phyloP scores from a whole-genome alignment of 1,140 invertebrate genomes.

The Macrocentrus cingulum region DNA sequence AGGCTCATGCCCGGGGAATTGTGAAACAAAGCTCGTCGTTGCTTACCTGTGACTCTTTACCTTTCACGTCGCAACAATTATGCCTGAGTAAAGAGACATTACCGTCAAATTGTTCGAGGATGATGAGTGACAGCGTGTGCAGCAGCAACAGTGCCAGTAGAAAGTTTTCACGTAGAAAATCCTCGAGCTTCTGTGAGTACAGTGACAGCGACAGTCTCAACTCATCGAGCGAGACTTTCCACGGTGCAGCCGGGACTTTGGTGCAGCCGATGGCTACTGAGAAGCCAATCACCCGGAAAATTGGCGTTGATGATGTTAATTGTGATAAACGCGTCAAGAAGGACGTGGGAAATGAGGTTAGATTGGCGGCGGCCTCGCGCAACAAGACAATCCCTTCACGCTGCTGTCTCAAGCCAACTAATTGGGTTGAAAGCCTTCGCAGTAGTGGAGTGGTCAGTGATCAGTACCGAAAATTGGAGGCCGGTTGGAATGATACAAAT shows the following conservation, averaged over 20 bases:
- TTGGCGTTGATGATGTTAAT: conserved; percentile 36
- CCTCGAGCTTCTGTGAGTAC: conserved; percentile 62
- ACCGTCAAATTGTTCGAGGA: conserved; percentile 21
- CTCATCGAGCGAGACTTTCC: conserved; percentile 44
- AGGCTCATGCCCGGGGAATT: conserved; percentile 69
- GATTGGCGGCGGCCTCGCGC: no score
- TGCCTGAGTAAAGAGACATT: no score
- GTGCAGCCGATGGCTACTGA: conserved; percentile 23
- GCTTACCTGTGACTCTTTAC: no score
- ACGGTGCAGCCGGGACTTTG: conserved; percentile 27
- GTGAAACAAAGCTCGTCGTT: conserved; percentile 53
- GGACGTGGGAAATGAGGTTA: conserved; percentile 1
- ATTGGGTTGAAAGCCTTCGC: conserved; percentile 51
- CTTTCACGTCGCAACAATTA: no score
- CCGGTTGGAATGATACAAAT: conserved; percentile 53
- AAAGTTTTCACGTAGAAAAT: conserved; percentile 52
- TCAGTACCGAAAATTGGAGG: conserved; percentile 45
- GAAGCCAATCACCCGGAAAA: conserved; percentile 31
- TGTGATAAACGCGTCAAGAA: conserved; percentile 15
- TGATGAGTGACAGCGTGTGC: conserved; percentile 28
- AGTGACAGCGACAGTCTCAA: conserved; percentile 62
- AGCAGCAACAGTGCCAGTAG: conserved; percentile 27
- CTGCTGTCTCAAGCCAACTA: conserved; percentile 51
- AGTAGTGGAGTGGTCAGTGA: conserved; percentile 39
- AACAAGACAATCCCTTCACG: no score